Evolutionary conservation across 2,888 invertebrate species (phyloP).

Genomic region (Stenichneumon culpator): DNA sequence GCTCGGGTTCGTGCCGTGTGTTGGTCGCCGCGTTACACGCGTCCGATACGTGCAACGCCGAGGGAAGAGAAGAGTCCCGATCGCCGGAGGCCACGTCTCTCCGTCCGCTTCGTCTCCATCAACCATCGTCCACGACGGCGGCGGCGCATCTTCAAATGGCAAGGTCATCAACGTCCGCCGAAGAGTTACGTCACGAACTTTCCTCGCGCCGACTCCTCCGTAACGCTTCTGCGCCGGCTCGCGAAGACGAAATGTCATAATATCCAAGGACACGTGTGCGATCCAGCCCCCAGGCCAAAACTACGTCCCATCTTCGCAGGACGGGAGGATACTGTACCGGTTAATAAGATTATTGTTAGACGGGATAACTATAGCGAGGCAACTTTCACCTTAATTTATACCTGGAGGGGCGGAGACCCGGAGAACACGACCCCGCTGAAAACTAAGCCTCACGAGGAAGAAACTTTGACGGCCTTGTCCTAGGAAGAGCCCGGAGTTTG

Average conservation of each 20-base stretch:
- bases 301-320: neutral
- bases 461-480: conserved; percentile 26
- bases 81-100: conserved; percentile 56
- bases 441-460: too few relatives aligned
- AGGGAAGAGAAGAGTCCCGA: conserved; percentile 16
- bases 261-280: conserved; percentile 64
- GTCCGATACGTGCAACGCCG: conserved; percentile 8
- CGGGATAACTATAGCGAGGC: too few relatives aligned
- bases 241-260: conserved; percentile 68
- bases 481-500: conserved; percentile 19
- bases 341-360: too few relatives aligned
- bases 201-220: conserved; percentile 55
- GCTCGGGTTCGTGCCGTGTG: conserved; percentile 11
- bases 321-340: neutral
- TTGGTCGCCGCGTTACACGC: conserved; percentile 3
- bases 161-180: conserved; percentile 79
- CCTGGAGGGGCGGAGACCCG: too few relatives aligned
- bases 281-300: conserved; percentile 17
- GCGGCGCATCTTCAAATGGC: conserved; percentile 81
- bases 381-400: too few relatives aligned
- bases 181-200: conserved; percentile 68
- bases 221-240: conserved; percentile 27
- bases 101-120: conserved; percentile 29
- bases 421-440: too few relatives aligned
- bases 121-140: conserved; percentile 37